Base-by-base conservation (phyloP, 2,888 invertebrate species). In the Gryllus longicercus region DNA sequence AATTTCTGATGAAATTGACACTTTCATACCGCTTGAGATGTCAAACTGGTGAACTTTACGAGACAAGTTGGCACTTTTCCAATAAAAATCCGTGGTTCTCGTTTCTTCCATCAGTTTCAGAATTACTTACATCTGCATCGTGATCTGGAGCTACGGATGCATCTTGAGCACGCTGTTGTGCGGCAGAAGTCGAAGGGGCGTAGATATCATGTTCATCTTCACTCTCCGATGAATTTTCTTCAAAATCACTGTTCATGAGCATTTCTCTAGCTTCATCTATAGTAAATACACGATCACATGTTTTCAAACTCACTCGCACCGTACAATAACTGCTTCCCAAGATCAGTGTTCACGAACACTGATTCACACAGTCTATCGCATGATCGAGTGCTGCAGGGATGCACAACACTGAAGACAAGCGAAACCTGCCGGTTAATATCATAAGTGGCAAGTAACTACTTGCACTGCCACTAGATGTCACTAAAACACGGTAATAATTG, bases 181-280 rank as follows among this genome's bases (percentile, higher is more conserved):
- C 16, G 2, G 11, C 74, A 74, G 11, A 74, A 11, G 16, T 74
- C 16, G 23, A 18, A 74, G 74, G n/a, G 4, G n/a, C n/a, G 11
- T 74, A 0, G 2, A 74, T 74, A 18, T 74, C 12, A 74, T 21
- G 3, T 11, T 74, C 74, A 14, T 74, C 2, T 23, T 74, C 16
- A 11, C 10, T 74, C 1, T 74, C 74, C 2, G 2, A 74, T 18
- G 12, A 74, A 74, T 74, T 12, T 10, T 74, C 16, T 21, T 74
- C 74, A 74, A 74, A 74, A 14, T 74, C 74, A 74, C n/a, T 74
- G 3, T 74, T n/a, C 74, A 18, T 74, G 74, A 74, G 12, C 74
- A 74, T 74, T 74, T 14, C 11, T 74, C 16, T n/a, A n/a, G 2
- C 74, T 74, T 38, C 38, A 5, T 38, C 38, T 8, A 38, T 0